These are phyloP conservation scores for Leucophenga maculata DNA, from an alignment of 2,888 invertebrate species.

Conservation along the genomic window DNA sequence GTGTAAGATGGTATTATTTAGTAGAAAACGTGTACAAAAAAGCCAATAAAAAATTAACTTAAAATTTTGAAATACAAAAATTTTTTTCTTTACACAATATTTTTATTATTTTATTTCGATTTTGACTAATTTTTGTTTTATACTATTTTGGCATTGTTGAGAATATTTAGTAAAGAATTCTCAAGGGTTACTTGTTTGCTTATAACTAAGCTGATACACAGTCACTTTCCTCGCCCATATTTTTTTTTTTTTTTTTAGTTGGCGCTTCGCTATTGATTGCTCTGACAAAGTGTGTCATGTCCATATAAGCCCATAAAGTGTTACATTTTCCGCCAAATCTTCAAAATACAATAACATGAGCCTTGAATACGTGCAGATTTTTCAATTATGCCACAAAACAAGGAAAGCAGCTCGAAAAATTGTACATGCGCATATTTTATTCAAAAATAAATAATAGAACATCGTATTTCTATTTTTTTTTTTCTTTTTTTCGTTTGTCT, in stretches of 20 bases:
- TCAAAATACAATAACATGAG: not conserved
- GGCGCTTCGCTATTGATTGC: not conserved
- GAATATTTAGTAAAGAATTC: too few species aligned
- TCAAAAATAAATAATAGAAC: constrained; percentile 10
- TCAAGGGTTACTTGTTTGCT: too few species aligned
- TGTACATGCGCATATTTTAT: constrained; percentile 22
- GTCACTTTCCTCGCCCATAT: not conserved
- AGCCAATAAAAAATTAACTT: too few species aligned
- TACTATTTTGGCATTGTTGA: too few species aligned
- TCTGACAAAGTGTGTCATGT: constrained; percentile 16
- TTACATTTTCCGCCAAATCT: constrained; percentile 5
- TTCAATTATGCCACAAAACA: constrained; percentile 18
- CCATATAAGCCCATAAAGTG: constrained; percentile 9
- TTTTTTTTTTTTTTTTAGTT: not conserved
- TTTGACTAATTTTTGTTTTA: too few species aligned
- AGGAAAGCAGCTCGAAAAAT: not conserved
- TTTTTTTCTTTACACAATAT: too few species aligned
- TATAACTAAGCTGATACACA: not conserved
- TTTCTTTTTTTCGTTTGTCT: too few species aligned
- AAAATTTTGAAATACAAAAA: too few species aligned
- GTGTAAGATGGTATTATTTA: too few species aligned
- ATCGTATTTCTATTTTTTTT: too few species aligned
- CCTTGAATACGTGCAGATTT: not conserved
- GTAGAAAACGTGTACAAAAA: too few species aligned
- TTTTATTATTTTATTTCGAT: too few species aligned